Conservation (phyloP, 2,113 vertebrate genomes). For the Conger conger region DNA sequence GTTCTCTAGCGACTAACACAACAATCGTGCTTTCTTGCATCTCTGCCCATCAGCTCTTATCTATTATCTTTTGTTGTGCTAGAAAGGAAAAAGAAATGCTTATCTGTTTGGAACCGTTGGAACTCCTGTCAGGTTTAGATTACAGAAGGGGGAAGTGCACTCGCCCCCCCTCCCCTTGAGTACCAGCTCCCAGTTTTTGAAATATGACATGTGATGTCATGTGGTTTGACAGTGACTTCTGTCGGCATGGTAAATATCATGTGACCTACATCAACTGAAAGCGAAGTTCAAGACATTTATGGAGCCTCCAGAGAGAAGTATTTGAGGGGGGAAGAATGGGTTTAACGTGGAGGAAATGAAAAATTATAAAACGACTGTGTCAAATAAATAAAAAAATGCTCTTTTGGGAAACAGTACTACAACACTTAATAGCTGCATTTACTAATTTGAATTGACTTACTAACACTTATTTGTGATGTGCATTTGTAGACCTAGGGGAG, state of each 20-base stretch:
- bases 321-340: neutral
- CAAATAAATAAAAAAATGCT: slow-evolving; percentile 22
- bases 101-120: neutral
- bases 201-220: neutral
- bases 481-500: neutral
- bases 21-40: neutral
- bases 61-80: neutral
- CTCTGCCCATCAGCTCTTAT: neutral
- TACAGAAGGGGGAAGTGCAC: neutral
- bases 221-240: neutral
- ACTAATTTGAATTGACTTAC: slow-evolving; percentile 25
- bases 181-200: neutral
- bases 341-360: slow-evolving; percentile 33
- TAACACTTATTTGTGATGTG: slow-evolving; percentile 15
- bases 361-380: slow-evolving; percentile 31
- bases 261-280: slow-evolving; percentile 21
- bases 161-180: neutral
- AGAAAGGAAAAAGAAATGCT: neutral
- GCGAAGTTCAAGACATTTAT: neutral
- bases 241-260: slow-evolving; percentile 32
- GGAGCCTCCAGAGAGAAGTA: neutral
- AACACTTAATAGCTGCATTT: slow-evolving; percentile 20
- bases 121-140: neutral
- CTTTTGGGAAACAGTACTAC: slow-evolving; percentile 31
- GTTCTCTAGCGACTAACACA: neutral